Evolutionary conservation across 2,797 vertebrate species (phyloP).

Genomic region (Heteromormyrus szaboi): DNA sequence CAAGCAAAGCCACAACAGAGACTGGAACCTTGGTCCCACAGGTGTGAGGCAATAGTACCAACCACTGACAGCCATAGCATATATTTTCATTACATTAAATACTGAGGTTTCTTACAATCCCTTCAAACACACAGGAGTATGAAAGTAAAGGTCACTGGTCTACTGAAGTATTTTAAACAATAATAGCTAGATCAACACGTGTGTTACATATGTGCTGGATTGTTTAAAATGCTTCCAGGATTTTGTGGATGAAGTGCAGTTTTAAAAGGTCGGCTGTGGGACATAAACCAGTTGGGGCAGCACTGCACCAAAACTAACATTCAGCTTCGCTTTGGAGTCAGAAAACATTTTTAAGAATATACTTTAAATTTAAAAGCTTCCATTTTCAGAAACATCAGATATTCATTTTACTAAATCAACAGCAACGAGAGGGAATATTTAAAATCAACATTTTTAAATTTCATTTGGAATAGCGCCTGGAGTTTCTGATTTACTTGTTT

Average conservation of each 20-base stretch:
- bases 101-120: neutral
- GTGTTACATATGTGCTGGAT: neutral
- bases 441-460: conserved; percentile 35
- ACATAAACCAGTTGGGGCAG: neutral
- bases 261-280: neutral
- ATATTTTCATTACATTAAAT: neutral
- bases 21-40: neutral
- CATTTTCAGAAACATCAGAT: neutral
- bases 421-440: neutral
- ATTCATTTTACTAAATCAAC: neutral
- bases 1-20: neutral
- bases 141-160: neutral
- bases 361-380: neutral
- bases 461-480: conserved; percentile 44
- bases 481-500: conserved; percentile 20
- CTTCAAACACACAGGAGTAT: neutral
- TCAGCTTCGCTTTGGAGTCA: neutral
- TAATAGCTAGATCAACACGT: neutral
- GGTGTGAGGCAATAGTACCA: neutral
- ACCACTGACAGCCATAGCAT: neutral
- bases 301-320: neutral
- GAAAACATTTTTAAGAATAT: neutral
- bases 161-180: neutral
- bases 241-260: neutral
- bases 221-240: neutral